A percentile compares a stretch with the other conserved stretches of the same genome.
Conservation (phyloP, 2,113 vertebrate genomes). For the Pluvianellus socialis region DNA sequence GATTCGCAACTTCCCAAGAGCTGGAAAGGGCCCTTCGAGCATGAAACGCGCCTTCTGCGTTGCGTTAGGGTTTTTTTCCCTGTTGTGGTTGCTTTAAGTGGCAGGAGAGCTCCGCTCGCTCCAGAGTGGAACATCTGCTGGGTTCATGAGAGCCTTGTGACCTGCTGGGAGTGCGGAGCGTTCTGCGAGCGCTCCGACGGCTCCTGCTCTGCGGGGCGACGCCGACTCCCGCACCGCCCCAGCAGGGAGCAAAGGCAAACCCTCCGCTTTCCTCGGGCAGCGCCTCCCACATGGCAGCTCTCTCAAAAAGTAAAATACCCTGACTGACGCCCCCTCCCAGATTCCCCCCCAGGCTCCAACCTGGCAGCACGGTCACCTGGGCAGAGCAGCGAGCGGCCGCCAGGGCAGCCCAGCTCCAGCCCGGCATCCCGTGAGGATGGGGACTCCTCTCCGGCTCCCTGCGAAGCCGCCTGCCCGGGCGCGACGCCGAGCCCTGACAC, state of each 20-base stretch:
- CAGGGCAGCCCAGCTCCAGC: rapidly evolving
- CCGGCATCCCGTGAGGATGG: rapidly evolving
- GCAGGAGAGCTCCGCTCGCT: not conserved
- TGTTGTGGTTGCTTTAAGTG: not conserved
- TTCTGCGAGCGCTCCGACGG: not conserved
- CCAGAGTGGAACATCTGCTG: slow-evolving; percentile 30
- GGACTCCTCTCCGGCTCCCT: not conserved
- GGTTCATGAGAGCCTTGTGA: slow-evolving; percentile 47
- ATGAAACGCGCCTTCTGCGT: rapidly evolving
- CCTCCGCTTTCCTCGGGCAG: rapidly evolving
- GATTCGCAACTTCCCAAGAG: not conserved
- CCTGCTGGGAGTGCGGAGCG: not conserved
- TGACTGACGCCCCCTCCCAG: not conserved
- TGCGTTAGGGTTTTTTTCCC: not conserved
- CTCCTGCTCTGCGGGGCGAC: not conserved
- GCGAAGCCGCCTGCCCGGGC: not conserved
- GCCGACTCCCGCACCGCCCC: not conserved
- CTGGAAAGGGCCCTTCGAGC: not conserved
- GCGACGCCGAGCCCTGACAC: rapidly evolving
- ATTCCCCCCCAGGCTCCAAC: not conserved
- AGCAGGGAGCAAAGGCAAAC: not conserved
- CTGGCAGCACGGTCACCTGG: not conserved
- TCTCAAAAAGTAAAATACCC: not conserved
- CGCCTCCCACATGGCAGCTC: not conserved
- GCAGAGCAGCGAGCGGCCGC: not conserved